Conservation (phyloP, 30 jellyfish, hydroid and myxozoan species). For the Cassiopea xamachana region DNA sequence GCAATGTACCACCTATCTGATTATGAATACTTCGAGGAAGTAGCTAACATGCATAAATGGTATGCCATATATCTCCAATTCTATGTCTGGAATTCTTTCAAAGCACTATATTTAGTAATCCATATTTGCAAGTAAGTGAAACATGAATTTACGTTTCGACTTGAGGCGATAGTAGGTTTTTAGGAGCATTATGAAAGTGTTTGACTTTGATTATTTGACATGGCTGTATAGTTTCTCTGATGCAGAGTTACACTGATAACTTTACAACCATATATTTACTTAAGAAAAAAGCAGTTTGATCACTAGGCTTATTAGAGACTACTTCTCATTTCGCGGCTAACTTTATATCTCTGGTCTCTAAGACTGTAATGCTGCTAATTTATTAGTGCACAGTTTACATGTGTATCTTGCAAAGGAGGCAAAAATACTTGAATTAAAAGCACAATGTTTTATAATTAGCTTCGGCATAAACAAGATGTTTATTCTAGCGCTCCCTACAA, state of each 20-base stretch:
- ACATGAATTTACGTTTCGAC: background rate
- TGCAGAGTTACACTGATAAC: too few species aligned
- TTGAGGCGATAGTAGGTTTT: background rate
- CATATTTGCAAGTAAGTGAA: background rate
- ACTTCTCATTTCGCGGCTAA: too few species aligned
- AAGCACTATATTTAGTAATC: background rate
- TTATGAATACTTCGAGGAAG: background rate
- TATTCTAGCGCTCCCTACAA: background rate
- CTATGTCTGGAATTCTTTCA: background rate
- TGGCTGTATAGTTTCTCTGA: too few species aligned
- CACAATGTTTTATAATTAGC: background rate
- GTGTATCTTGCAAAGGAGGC: too few species aligned
- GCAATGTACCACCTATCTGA: background rate
- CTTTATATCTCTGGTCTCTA: too few species aligned
- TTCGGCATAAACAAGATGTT: background rate
- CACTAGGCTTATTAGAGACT: too few species aligned
- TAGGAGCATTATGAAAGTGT: background rate
- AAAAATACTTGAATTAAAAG: too few species aligned
- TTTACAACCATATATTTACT: too few species aligned
- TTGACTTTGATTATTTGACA: too few species aligned
- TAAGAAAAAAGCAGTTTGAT: too few species aligned
- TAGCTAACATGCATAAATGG: background rate
- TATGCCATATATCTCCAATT: background rate
- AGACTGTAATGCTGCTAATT: too few species aligned
- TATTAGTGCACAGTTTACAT: too few species aligned